Conservation (phyloP, 2,113 vertebrate genomes). For the Ciconia maguari region DNA sequence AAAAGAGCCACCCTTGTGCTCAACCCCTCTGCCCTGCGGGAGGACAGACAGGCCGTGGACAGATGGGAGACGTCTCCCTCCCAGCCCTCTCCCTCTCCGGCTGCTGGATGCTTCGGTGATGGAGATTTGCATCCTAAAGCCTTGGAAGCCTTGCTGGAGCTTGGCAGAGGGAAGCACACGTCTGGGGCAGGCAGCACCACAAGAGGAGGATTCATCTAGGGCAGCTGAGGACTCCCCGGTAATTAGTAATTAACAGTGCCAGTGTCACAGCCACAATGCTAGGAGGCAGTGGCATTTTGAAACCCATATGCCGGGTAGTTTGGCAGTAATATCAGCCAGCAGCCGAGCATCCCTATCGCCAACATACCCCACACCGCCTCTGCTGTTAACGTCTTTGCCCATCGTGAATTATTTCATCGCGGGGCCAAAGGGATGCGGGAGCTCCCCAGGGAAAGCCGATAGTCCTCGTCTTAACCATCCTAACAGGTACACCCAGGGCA, state of each 20-base stretch:
- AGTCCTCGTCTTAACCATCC: not conserved
- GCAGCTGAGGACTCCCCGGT: not conserved
- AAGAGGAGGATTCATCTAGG: not conserved
- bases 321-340: not conserved
- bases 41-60: not conserved
- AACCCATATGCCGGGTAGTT: rapidly evolving
- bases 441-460: not conserved
- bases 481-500: not conserved
- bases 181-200: not conserved
- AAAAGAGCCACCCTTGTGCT: not conserved
- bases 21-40: not conserved
- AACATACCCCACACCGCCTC: rapidly evolving
- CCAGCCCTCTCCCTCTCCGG: not conserved
- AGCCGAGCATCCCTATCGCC: not conserved
- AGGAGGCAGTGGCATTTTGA: not conserved
- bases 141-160: not conserved
- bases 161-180: not conserved
- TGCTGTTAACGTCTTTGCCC: not conserved
- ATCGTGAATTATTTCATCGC: rapidly evolving
- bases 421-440: not conserved
- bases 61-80: not conserved
- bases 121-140: not conserved
- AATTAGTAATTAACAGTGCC: not conserved
- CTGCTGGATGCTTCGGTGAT: not conserved
- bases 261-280: not conserved